Percentiles rank a stretch among this genome's conserved stretches.
phyloP scores from a whole-genome alignment of 2,888 invertebrate genomes.

The Geotrupes spiniger region DNA sequence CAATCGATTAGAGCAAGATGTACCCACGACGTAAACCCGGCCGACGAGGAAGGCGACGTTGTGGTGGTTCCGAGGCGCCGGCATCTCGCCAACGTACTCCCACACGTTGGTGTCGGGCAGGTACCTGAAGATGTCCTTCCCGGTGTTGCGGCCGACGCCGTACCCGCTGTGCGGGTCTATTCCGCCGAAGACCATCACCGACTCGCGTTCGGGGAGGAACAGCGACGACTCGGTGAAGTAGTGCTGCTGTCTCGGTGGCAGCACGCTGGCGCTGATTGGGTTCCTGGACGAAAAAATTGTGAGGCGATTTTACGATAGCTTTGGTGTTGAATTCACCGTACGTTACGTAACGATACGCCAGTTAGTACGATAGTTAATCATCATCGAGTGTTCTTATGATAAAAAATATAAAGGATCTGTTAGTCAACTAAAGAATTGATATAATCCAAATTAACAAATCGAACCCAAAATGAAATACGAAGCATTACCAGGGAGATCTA shows the following conservation, averaged over 20 bases:
- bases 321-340: too few relatives aligned
- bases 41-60: constrained; percentile 62
- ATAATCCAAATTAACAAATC: too few relatives aligned
- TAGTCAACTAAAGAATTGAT: too few relatives aligned
- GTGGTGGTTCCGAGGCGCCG: constrained; percentile 69
- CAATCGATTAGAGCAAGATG: background rate
- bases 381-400: too few relatives aligned
- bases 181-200: constrained; percentile 67
- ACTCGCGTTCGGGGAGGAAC: constrained; percentile 52
- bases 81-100: constrained; percentile 66
- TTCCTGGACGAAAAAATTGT: constrained; percentile 26
- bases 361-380: too few relatives aligned
- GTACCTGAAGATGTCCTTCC: constrained; percentile 61
- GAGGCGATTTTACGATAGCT: too few relatives aligned
- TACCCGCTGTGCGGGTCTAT: constrained; percentile 62
- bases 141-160: constrained; percentile 57
- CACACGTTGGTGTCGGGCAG: constrained; percentile 61
- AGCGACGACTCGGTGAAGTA: constrained; percentile 25
- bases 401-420: too few relatives aligned
- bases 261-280: constrained; percentile 25
- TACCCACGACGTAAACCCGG: constrained; percentile 66
- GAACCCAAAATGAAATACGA: too few relatives aligned
- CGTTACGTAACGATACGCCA: too few relatives aligned
- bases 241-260: constrained; percentile 25
- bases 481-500: too few relatives aligned